These are phyloP conservation scores for Mionectes olivaceus DNA, from an alignment of 2,797 vertebrate species.

Conservation along the genomic window DNA sequence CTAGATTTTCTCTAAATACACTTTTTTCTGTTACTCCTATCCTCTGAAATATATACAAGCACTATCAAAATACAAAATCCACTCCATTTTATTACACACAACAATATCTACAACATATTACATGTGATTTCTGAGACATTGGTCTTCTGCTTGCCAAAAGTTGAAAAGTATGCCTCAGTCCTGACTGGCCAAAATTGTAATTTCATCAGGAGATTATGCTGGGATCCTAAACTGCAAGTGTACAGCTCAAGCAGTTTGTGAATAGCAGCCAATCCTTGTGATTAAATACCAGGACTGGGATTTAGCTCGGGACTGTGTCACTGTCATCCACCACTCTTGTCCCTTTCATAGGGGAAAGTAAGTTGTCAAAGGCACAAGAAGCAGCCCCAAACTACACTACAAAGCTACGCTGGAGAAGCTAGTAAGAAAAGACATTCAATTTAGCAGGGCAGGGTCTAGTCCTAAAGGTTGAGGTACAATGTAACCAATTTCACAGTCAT, in stretches of 20 bases:
- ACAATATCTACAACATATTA: neutral
- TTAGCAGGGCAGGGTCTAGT: neutral
- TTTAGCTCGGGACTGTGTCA: neutral
- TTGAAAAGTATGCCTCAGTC: neutral
- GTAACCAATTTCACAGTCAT: neutral
- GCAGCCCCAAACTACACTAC: neutral
- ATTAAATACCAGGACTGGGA: neutral
- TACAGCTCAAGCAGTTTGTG: neutral
- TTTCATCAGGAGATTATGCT: neutral
- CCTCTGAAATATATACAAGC: neutral
- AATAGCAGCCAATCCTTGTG: neutral
- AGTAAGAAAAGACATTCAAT: accelerated
- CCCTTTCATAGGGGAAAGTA: neutral
- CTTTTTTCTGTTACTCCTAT: neutral
- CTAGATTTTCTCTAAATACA: neutral
- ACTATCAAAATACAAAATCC: neutral
- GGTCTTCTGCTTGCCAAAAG: neutral
- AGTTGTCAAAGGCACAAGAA: neutral
- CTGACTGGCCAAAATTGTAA: neutral
- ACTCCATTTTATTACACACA: neutral
- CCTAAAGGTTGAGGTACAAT: neutral
- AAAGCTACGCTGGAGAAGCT: neutral
- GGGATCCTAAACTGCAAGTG: neutral
- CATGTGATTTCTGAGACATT: neutral
- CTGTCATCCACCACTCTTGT: neutral